phyloP scores from a whole-genome alignment of 2,888 invertebrate genomes.

The Cosmopolites sordidus region DNA sequence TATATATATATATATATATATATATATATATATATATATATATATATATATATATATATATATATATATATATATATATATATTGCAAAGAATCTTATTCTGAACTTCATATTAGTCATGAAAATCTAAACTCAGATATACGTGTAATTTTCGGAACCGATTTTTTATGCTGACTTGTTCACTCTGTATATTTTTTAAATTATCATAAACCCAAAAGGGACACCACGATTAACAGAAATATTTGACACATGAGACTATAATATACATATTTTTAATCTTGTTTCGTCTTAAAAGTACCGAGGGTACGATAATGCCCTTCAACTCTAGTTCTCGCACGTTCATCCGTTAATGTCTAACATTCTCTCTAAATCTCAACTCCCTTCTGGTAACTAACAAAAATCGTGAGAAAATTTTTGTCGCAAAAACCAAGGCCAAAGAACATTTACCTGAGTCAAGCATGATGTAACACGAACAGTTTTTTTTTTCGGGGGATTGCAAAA shows the following conservation, averaged over 20 bases:
- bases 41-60: too few relatives aligned
- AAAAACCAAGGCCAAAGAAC: slow-evolving; percentile 2
- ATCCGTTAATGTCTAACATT: background rate
- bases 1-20: too few relatives aligned
- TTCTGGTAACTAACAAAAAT: background rate
- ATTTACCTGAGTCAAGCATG: slow-evolving; percentile 1
- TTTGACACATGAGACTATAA: slow-evolving; percentile 11
- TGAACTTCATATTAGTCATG: too few relatives aligned
- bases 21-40: too few relatives aligned
- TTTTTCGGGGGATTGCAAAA: slow-evolving; percentile 12
- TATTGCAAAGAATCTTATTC: too few relatives aligned
- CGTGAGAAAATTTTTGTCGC: slow-evolving; percentile 1
- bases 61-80: too few relatives aligned
- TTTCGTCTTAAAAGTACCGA: slow-evolving; percentile 12
- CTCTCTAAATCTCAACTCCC: background rate
- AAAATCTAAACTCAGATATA: too few relatives aligned
- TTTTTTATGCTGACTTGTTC: background rate
- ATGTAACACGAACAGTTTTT: slow-evolving; percentile 4
- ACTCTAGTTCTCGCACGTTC: slow-evolving; percentile 8
- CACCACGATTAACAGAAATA: slow-evolving; percentile 9
- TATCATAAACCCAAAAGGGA: slow-evolving; percentile 10
- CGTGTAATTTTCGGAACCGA: too few relatives aligned
- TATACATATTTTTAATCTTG: slow-evolving; percentile 11
- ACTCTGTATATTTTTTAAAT: slow-evolving; percentile 2
- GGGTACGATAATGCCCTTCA: slow-evolving; percentile 8